These are phyloP conservation scores for Myiozetetes cayanensis DNA, from an alignment of 2,113 vertebrate genomes.

Conservation along the genomic window DNA sequence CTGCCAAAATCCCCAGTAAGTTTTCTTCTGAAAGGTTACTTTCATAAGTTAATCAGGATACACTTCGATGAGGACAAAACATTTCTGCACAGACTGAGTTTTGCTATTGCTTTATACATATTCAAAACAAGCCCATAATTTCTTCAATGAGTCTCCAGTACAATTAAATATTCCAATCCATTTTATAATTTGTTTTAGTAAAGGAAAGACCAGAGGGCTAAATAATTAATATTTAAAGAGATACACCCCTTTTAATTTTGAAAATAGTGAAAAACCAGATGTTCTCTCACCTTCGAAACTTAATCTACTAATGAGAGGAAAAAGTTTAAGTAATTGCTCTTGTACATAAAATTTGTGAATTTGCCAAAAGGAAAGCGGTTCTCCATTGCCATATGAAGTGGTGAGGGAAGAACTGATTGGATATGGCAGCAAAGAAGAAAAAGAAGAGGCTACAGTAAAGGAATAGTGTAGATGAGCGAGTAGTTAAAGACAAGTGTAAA, in stretches of 20 bases:
- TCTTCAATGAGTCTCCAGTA: neutral
- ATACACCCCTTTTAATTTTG: neutral
- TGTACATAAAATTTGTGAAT: neutral
- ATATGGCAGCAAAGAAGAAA: neutral
- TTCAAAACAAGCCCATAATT: neutral
- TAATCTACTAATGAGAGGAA: neutral
- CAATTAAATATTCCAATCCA: neutral
- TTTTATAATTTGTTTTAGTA: neutral
- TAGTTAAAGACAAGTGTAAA: neutral
- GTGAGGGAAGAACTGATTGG: neutral
- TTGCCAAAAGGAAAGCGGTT: neutral
- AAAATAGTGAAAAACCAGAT: neutral
- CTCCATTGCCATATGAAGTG: accelerated
- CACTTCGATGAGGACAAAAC: neutral
- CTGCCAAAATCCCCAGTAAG: neutral
- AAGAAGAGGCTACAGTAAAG: neutral
- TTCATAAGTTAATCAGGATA: neutral
- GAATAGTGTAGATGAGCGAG: accelerated
- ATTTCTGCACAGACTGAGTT: neutral
- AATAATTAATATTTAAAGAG: neutral
- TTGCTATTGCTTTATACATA: neutral
- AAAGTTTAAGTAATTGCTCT: neutral
- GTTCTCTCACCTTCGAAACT: neutral
- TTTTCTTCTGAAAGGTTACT: neutral
- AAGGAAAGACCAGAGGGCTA: neutral